Evolutionary conservation across 2,888 invertebrate genomes (phyloP).

Genomic region (Apamea anceps): DNA sequence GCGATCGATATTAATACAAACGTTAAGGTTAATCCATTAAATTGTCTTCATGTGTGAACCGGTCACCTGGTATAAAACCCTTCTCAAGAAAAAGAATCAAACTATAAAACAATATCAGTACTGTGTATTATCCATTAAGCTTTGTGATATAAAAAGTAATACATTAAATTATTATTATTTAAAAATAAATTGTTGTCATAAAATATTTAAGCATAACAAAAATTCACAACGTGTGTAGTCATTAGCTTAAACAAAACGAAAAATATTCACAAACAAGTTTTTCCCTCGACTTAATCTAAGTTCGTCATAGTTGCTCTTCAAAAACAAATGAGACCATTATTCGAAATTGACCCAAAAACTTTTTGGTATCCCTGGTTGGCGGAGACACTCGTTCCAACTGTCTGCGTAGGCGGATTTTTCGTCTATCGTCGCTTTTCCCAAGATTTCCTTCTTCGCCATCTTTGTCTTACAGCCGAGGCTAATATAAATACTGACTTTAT

Average conservation of each 20-base stretch:
- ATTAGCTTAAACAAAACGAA: slow-evolving; percentile 45
- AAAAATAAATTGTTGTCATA: slow-evolving; percentile 57
- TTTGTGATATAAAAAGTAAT: slow-evolving; percentile 66
- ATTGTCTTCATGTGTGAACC: slow-evolving; percentile 27
- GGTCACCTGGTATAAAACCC: slow-evolving; percentile 10
- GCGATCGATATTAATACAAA: slow-evolving; percentile 12
- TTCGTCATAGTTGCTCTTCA: slow-evolving; percentile 65
- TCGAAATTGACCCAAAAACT: slow-evolving; percentile 91
- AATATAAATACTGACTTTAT: slow-evolving; percentile 92
- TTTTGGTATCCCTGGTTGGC: slow-evolving; percentile 89
- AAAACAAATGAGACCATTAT: slow-evolving; percentile 67
- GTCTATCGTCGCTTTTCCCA: slow-evolving; percentile 92
- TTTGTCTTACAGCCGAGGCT: slow-evolving; percentile 92
- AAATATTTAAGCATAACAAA: slow-evolving; percentile 55
- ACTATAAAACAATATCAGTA: slow-evolving; percentile 58
- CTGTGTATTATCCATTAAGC: slow-evolving; percentile 57
- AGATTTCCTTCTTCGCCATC: slow-evolving; percentile 92
- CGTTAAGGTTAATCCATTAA: slow-evolving; percentile 25
- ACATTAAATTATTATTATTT: slow-evolving; percentile 49
- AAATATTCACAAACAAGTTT: slow-evolving; percentile 49
- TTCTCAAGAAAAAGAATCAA: slow-evolving; percentile 20
- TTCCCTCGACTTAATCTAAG: slow-evolving; percentile 46
- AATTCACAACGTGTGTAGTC: slow-evolving; percentile 64
- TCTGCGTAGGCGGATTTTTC: slow-evolving; percentile 90
- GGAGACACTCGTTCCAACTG: slow-evolving; percentile 91